phyloP scores from a whole-genome alignment of 2,888 invertebrate species.

The Ennomos fuscantarius region DNA sequence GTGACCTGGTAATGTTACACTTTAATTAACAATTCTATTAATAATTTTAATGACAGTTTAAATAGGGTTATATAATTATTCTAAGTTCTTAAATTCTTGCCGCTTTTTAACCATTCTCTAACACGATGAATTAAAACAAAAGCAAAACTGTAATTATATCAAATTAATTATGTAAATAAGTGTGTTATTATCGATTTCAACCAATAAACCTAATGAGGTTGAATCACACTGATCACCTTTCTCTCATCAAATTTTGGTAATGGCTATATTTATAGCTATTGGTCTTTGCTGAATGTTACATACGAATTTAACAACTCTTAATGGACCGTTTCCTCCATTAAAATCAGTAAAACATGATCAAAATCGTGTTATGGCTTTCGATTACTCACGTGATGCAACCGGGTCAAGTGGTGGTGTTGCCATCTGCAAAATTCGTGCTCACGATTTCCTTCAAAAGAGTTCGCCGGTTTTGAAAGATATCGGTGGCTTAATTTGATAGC shows the following conservation, averaged over 20 bases:
- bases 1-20: conserved; percentile 25
- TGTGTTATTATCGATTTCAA: conserved; percentile 3
- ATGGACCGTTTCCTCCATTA: conserved; percentile 27
- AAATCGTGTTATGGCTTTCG: conserved; percentile 23
- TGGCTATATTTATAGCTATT: background rate
- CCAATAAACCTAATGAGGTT: conserved; percentile 12
- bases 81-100: too few relatives aligned
- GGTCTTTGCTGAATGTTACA: background rate
- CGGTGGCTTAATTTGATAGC: conserved; percentile 26
- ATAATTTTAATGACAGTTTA: conserved; percentile 6
- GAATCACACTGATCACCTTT: conserved; percentile 19
- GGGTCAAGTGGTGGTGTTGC: conserved; percentile 34
- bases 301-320: conserved; percentile 19
- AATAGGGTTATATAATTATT: background rate
- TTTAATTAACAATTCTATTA: conserved; percentile 20
- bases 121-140: background rate
- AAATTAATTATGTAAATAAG: background rate
- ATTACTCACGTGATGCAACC: conserved; percentile 31
- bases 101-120: background rate
- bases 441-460: conserved; percentile 28
- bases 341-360: conserved; percentile 25
- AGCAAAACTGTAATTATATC: background rate
- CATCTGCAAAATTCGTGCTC: conserved; percentile 37
- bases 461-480: conserved; percentile 23
- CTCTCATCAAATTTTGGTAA: conserved; percentile 18